A percentile compares a stretch with the other conserved stretches of the same genome.
Conservation (phyloP, 2,797 vertebrate species). For the Lacerta viridis region DNA sequence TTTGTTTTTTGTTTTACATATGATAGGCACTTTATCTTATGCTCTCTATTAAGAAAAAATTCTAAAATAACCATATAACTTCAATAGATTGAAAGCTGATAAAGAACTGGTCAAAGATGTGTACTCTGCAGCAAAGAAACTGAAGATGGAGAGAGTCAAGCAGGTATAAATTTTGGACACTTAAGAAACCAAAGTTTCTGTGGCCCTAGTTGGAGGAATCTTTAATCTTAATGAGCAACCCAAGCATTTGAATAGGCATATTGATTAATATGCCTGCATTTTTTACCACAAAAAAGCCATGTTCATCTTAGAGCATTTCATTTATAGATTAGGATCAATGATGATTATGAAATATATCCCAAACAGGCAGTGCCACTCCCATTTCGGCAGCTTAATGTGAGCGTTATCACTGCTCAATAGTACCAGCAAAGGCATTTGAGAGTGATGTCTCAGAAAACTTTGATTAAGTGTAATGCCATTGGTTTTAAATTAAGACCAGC, state of each 20-base stretch:
- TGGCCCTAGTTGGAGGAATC: background rate
- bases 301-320: background rate
- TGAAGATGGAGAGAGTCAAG: slow-evolving; percentile 98
- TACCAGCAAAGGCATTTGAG: background rate
- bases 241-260: background rate
- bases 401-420: background rate
- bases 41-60: slow-evolving; percentile 17
- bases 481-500: background rate
- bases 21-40: background rate
- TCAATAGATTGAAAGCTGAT: slow-evolving; percentile 93
- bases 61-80: slow-evolving; percentile 42
- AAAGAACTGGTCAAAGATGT: slow-evolving; percentile 97
- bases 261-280: background rate
- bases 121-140: slow-evolving; percentile 96
- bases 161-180: slow-evolving; percentile 82
- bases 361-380: background rate
- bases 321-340: background rate
- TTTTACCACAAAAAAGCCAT: background rate
- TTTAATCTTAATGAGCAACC: background rate
- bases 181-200: background rate
- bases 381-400: background rate
- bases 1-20: slow-evolving; percentile 11
- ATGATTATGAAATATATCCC: background rate
- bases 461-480: too few species aligned
- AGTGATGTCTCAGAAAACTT: background rate